phyloP scores from a whole-genome alignment of 92 coral and sea anemone genomes.

The Virgularia gustaviana region DNA sequence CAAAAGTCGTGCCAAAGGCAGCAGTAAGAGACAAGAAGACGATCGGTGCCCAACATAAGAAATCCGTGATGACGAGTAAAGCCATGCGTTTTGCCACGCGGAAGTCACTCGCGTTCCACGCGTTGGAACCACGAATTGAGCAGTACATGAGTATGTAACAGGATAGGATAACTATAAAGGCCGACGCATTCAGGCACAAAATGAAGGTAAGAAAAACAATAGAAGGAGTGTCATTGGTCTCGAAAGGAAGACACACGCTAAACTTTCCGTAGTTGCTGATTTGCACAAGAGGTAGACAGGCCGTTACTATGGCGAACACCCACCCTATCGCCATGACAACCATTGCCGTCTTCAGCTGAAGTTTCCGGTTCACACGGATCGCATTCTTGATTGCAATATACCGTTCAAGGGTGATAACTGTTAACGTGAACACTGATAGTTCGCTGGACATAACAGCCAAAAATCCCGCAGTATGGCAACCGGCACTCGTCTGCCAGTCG shows the following conservation, averaged over 20 bases:
- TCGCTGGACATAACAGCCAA: slow-evolving; percentile 91
- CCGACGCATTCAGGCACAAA: slow-evolving; percentile 62
- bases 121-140: slow-evolving; percentile 91
- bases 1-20: slow-evolving; percentile 68
- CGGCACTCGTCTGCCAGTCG: slow-evolving; percentile 82
- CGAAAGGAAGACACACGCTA: slow-evolving; percentile 93
- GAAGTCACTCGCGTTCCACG: slow-evolving; percentile 95
- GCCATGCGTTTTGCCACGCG: slow-evolving; percentile 94
- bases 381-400: slow-evolving; percentile 95
- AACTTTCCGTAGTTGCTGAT: slow-evolving; percentile 82
- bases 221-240: slow-evolving; percentile 68
- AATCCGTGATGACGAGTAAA: slow-evolving; percentile 81
- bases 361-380: slow-evolving; percentile 69
- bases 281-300: slow-evolving; percentile 68
- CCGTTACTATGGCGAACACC: slow-evolving; percentile 64
- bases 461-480: slow-evolving; percentile 87
- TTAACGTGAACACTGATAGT: slow-evolving; percentile 77
- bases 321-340: slow-evolving; percentile 79
- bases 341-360: slow-evolving; percentile 69
- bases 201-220: slow-evolving; percentile 69
- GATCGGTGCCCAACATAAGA: slow-evolving; percentile 96
- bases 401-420: slow-evolving; percentile 86
- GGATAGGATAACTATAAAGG: slow-evolving; percentile 75
- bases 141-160: slow-evolving; percentile 80
- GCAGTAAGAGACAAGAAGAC: slow-evolving; percentile 78